Base-by-base conservation (phyloP, 2,113 vertebrate species). In the Thamnaconus septentrionalis region DNA sequence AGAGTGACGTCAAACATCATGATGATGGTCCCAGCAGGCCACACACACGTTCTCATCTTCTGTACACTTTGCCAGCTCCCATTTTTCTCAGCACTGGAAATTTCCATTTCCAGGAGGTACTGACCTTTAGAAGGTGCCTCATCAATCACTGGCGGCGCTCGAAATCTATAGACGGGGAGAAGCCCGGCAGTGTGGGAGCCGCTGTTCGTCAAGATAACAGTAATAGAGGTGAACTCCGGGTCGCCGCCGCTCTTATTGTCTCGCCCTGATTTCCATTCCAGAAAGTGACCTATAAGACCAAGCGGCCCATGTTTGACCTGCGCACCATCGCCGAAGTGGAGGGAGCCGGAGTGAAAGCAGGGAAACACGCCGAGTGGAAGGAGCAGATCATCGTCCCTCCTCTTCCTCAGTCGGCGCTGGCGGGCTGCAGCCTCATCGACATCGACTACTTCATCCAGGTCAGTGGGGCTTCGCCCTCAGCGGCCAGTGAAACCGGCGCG, bases 391-490 rank as follows among this genome's bases (percentile, higher is more conserved):
- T 98, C 0, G 95, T 99, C 9, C 97, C 97, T 0, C 93, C 96
- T 0, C 86, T 99, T 75, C 96, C 97, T 12, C 97, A 99, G 88
- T 98, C 97, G 0, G 92, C 85, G 1, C 87, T 99, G 9, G 90
- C 91, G 0, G 93, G 96, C 76, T 99, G 97, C 78, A 95, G 91
- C 79, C 96, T 98, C 75, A 98, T 99, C 75, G 94, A 99, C 31
- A 92, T 98, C 0, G 94, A 98, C 64, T 99, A 99, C 81, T 98
- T 95, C 77, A 91, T 99, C 66, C 97, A 98, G 89, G 97, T 97
- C 54, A 39, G 73, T 18, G 12, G 44, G 31, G 48, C 18, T 44
- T 12, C 4, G 2, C 8, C 5, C 9, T 39, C 4, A 8, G 50
- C 6, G 1, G 41, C 31, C 50, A 31, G 18, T 31, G 18, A 31